Conservation (phyloP, 2,888 invertebrate genomes). For the Plemyria rubiginata region DNA sequence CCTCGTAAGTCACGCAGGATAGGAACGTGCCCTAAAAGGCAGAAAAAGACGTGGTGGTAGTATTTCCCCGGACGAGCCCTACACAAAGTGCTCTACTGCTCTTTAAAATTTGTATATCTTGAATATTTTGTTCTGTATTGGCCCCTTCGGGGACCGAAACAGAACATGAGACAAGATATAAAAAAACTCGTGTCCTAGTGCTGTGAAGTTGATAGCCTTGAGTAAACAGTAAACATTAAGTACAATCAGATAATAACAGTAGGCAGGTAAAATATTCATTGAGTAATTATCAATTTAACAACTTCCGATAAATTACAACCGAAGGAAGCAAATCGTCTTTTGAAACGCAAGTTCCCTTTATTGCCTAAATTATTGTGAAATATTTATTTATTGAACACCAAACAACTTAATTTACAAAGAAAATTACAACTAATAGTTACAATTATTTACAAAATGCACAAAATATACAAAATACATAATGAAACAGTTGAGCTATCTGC, state of each 20-base stretch:
- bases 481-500: no score
- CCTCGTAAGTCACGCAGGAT: no score
- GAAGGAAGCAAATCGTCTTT: constrained; percentile 48
- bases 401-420: no score
- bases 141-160: not conserved
- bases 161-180: not conserved
- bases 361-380: constrained; percentile 32
- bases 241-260: not conserved
- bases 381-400: not conserved
- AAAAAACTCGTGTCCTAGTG: not conserved
- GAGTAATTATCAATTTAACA: constrained; percentile 51
- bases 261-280: constrained; percentile 23
- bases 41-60: no score
- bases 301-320: constrained; percentile 52
- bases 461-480: no score
- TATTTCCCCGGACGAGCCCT: no score
- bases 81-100: no score
- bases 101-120: no score
- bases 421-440: no score
- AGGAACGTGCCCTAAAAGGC: no score
- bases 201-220: constrained; percentile 13
- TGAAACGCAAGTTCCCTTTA: constrained; percentile 48
- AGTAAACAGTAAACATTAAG: constrained; percentile 2
- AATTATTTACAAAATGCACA: no score
- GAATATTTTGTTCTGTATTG: no score